Base-by-base conservation (phyloP, 2,888 invertebrate species). In the Mayetiola destructor region DNA sequence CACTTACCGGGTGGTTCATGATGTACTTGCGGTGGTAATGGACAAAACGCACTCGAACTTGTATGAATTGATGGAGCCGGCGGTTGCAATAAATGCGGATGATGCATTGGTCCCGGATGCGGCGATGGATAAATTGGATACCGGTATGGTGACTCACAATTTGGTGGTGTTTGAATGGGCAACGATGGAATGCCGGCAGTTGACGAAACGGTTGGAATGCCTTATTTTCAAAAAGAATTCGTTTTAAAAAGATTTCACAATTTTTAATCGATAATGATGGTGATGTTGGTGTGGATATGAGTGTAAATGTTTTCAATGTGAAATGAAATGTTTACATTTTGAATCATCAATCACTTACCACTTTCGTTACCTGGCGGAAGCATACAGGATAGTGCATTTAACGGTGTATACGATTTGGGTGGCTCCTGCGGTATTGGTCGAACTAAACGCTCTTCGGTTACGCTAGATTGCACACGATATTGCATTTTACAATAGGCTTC, bases 401-500 rank as follows among this genome's bases (percentile, higher is more conserved):
- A 76, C 5, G 89, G 89, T 48, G 89, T 88, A 71, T 90, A 90
- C 16, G 88, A 81, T 67, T 82, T 82, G 65, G 75, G 62, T 73
- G 74, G 39, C 71, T 77, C 76, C 57, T 57, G 58, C 2, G 70
- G 71, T 42, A 64, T 69, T 2, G 72, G 69, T 2, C 69, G 82
- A 77, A 88, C 82, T 27, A 88, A 82, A 55, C 88, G 86, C 56
- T 89, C 86, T 63, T 88, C 88, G 12, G 89, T 89, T 68, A 88
- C 89, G 56, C 88, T 89, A 55, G 88, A 87, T 62, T 88, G 88
- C 63, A 89, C 89, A 62, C 88, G 80, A 70, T 90, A 89, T 73
- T 89, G 88, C 86, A 89, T 88, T 63, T 87, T 88, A 69, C 89
- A 89, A 68, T 83, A 89, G 30, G 88, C 87, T 68, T 84, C 87